Evolutionary conservation across 2,113 vertebrate genomes (phyloP), one percentile per base, ranked within the genome.

Genomic region (Labeo rohita): DNA sequence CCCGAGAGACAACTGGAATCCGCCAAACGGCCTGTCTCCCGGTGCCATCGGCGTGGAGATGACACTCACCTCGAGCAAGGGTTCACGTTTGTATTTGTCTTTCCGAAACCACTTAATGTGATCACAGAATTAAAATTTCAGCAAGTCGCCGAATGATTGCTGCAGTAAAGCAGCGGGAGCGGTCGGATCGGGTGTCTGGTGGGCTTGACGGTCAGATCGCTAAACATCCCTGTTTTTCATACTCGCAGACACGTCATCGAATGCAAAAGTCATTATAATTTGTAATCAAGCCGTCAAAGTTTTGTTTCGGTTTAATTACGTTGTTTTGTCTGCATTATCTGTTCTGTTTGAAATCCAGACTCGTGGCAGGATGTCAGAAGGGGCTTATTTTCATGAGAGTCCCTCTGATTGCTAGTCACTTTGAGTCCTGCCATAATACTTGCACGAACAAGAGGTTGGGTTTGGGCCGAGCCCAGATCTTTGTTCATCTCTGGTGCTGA

Each of bases 81-180:
- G 86, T 90, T 90, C 88, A 89, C 92, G 92, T 93, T 95, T 93
- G 89, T 87, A 84, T 89, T 87, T 91, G 92, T 91, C 92, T 88
- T 92, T 93, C 90, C 89, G 82, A 61, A 93, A 90, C 92, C 92
- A 91, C 94, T 95, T 94, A 92, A 91, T 90, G 92, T 91, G 94
- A 95, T 95, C 92, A 95, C 92, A 93, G 90, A 91, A 92, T 94
- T 94, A 94, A 95, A 92, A 92, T 95, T 95, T 94, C 89, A 94
- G 49, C 84, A 90, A 92, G 93, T 92, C 92, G 85, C 84, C 87
- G 91, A 90, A 88, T 90, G 88, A 90, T 83, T 70, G 80, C 49
- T 63, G 85, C 82, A 56, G 89, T 84, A 85, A 86, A 91, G 89
- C 79, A 90, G 86, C 82, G 36, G 72, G 52, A 65, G 80, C 74